phyloP scores from a whole-genome alignment of 2,113 vertebrate genomes.

The Phodopus roborovskii region DNA sequence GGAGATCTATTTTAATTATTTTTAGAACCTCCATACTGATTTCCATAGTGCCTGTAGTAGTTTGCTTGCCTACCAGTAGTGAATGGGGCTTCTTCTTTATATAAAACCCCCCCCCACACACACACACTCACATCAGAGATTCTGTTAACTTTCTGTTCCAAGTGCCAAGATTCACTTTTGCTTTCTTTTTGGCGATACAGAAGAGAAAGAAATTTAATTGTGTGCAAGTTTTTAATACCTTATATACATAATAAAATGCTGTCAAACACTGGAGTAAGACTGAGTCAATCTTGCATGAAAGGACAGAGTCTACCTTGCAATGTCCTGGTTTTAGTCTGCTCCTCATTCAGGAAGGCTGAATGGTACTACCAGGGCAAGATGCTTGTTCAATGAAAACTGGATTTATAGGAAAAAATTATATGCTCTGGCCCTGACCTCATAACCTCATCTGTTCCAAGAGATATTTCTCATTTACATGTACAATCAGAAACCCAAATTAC shows the following conservation, averaged over 20 bases:
- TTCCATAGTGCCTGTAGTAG: too few species aligned
- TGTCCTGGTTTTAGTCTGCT: not conserved
- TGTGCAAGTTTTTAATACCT: not conserved
- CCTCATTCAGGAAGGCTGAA: not conserved
- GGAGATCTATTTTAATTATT: not conserved
- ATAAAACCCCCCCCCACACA: not conserved
- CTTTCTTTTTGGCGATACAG: slow-evolving; percentile 9
- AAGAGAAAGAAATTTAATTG: not conserved
- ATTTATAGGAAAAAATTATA: slow-evolving; percentile 5
- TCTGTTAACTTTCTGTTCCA: not conserved
- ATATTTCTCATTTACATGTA: not conserved
- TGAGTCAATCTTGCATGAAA: too few species aligned
- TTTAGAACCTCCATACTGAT: not conserved
- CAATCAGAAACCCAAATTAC: not conserved
- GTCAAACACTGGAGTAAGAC: not conserved
- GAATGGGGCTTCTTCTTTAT: not conserved
- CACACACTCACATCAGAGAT: too few species aligned
- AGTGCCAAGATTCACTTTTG: not conserved
- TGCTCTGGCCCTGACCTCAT: not conserved
- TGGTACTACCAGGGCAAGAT: not conserved
- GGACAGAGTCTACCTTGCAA: not conserved
- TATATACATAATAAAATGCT: not conserved
- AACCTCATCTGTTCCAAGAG: not conserved
- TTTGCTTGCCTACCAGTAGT: not conserved
- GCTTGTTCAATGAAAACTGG: not conserved